Percentiles rank a stretch among this genome's conserved stretches.
Conservation (phyloP, 2,113 vertebrate genomes). For the Oncorhynchus gorbuscha region DNA sequence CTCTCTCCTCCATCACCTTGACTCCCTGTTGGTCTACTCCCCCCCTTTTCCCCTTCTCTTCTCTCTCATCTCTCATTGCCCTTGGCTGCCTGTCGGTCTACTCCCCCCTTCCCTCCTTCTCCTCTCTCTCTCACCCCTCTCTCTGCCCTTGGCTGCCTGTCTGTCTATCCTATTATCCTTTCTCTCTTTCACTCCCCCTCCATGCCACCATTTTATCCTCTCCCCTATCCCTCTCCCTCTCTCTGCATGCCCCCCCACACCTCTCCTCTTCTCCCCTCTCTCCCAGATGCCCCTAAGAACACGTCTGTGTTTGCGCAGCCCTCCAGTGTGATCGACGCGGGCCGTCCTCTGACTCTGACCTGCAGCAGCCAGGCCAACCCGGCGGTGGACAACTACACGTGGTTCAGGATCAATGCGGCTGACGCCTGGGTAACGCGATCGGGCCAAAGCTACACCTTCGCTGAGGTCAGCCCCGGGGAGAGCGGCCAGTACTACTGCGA, state of each 20-base stretch:
- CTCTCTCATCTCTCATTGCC: neutral
- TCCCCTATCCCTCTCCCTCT: neutral
- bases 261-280: neutral
- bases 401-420: conserved; percentile 62
- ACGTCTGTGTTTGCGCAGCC: conserved; percentile 73
- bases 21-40: neutral
- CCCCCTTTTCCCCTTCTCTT: neutral
- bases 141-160: too few species aligned
- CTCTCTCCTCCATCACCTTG: neutral
- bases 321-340: conserved; percentile 75
- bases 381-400: conserved; percentile 78
- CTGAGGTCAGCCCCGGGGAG: conserved; percentile 69
- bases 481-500: conserved; percentile 79
- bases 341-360: conserved; percentile 73
- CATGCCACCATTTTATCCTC: neutral
- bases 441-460: conserved; percentile 71
- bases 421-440: conserved; percentile 68
- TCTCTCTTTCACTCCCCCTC: neutral
- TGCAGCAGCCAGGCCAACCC: conserved; percentile 78
- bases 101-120: conserved; percentile 5
- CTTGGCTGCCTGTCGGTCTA: neutral
- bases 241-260: neutral
- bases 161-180: neutral
- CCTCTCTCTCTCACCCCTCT: neutral
- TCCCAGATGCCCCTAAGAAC: conserved; percentile 75